phyloP scores from a whole-genome alignment of 2,113 vertebrate genomes.

The Reinhardtius hippoglossoides region DNA sequence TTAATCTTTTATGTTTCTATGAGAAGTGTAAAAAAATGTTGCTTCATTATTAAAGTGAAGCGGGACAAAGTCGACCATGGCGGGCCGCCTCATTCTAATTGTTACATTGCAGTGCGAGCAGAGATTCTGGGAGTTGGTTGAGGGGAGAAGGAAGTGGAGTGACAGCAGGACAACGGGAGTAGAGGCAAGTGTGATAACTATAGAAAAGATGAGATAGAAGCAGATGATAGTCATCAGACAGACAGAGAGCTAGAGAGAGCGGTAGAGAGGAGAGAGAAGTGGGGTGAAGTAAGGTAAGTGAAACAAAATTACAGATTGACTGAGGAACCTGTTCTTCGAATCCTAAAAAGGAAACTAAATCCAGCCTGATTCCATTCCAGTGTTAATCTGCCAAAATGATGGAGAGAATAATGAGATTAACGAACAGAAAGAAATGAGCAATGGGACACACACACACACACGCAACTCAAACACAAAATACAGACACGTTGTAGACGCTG shows the following conservation, averaged over 20 bases:
- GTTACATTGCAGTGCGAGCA: not conserved
- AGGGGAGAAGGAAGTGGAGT: not conserved
- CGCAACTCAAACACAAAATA: not conserved
- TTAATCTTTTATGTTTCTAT: too few species aligned
- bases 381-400: conserved; percentile 63
- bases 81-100: not conserved
- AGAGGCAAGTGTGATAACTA: not conserved
- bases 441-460: conserved; percentile 22
- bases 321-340: conserved; percentile 40
- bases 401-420: conserved; percentile 67
- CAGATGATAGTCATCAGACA: too few species aligned
- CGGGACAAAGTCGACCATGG: not conserved
- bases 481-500: not conserved
- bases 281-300: conserved; percentile 41
- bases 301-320: conserved; percentile 29
- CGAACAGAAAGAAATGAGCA: conserved; percentile 51
- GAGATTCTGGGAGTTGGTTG: not conserved
- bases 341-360: conserved; percentile 67
- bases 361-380: conserved; percentile 54
- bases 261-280: not conserved
- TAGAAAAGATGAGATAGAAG: not conserved
- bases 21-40: too few species aligned
- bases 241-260: not conserved
- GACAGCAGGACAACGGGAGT: not conserved
- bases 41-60: too few species aligned